Conservation (phyloP, 2,113 vertebrate species). For the Syngnathus typhle region DNA sequence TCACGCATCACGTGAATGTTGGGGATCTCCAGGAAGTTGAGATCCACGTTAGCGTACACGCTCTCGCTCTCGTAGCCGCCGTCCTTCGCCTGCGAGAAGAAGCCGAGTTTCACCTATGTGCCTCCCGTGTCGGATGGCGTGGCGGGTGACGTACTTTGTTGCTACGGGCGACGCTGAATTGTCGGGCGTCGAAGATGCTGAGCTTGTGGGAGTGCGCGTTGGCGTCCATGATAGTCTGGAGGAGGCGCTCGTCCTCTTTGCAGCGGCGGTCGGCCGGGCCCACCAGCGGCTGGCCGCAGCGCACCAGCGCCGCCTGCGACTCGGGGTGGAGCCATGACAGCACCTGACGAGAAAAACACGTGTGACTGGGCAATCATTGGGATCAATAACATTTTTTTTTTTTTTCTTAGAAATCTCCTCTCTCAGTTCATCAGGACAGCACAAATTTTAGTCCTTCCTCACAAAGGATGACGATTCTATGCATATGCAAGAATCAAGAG, state of each 20-base stretch:
- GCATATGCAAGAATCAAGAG: too few species aligned
- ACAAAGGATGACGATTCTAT: too few species aligned
- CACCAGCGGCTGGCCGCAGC: conserved; percentile 89
- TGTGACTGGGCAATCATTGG: too few species aligned
- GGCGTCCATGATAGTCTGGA: conserved; percentile 94
- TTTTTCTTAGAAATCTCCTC: not conserved
- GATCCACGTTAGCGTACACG: conserved; percentile 86
- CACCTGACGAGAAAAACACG: conserved; percentile 65
- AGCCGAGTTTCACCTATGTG: too few species aligned
- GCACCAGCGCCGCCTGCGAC: conserved; percentile 87
- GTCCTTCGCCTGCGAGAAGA: conserved; percentile 80
- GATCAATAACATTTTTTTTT: too few species aligned
- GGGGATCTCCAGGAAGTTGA: conserved; percentile 90
- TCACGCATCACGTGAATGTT: conserved; percentile 98
- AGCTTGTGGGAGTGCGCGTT: conserved; percentile 97
- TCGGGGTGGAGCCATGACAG: conserved; percentile 97
- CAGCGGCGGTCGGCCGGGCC: conserved; percentile 87
- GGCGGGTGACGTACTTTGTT: conserved; percentile 78
- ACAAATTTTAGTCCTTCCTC: too few species aligned
- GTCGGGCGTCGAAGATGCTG: conserved; percentile 89
- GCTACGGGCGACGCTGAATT: conserved; percentile 81
- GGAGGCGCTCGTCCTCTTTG: conserved; percentile 91
- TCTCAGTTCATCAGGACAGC: not conserved
- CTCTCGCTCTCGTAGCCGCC: conserved; percentile 90
- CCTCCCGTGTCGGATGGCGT: too few species aligned